These are phyloP conservation scores for Coregonus ussuriensis DNA, from an alignment of 2,797 vertebrate genomes.

Conservation along the genomic window DNA sequence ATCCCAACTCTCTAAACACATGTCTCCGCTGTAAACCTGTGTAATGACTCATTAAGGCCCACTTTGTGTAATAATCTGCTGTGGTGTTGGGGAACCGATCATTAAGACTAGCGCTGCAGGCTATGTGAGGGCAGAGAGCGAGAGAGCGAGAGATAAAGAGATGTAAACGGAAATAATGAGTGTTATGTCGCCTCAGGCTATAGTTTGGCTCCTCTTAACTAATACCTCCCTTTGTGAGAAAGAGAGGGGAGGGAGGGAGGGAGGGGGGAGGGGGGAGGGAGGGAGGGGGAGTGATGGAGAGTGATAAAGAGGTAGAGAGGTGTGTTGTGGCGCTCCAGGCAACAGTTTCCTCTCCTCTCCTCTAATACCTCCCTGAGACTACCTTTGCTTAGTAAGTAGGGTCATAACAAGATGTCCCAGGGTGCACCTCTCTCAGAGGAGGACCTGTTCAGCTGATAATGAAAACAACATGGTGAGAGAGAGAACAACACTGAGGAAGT, in stretches of 20 bases:
- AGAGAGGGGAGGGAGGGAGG: slow-evolving; percentile 16
- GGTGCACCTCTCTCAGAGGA: slow-evolving; percentile 7
- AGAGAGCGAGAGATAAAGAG: background rate
- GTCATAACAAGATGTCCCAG: slow-evolving; percentile 38
- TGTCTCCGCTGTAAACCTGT: slow-evolving; percentile 6
- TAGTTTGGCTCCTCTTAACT: slow-evolving; percentile 28
- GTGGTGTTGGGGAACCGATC: slow-evolving; percentile 27
- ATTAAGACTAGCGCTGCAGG: slow-evolving; percentile 28
- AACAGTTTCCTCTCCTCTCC: slow-evolving; percentile 32
- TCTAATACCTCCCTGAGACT: slow-evolving; percentile 50
- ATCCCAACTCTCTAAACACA: background rate
- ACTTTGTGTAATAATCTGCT: slow-evolving; percentile 26
- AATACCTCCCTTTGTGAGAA: slow-evolving; percentile 53
- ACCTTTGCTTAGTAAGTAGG: slow-evolving; percentile 18
- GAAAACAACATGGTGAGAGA: slow-evolving; percentile 32
- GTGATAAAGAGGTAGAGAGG: slow-evolving; percentile 29
- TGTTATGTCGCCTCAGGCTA: slow-evolving; percentile 58
- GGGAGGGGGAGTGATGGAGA: background rate
- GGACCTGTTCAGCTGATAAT: background rate
- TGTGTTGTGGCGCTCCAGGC: slow-evolving; percentile 35
- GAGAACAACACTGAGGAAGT: slow-evolving; percentile 23
- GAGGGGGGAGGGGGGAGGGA: background rate
- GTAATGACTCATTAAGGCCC: slow-evolving; percentile 40
- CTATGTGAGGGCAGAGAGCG: slow-evolving; percentile 14
- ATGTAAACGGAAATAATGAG: slow-evolving; percentile 14